These are phyloP conservation scores for Channa maculata DNA, from an alignment of 2,113 vertebrate species.

Conservation along the genomic window DNA sequence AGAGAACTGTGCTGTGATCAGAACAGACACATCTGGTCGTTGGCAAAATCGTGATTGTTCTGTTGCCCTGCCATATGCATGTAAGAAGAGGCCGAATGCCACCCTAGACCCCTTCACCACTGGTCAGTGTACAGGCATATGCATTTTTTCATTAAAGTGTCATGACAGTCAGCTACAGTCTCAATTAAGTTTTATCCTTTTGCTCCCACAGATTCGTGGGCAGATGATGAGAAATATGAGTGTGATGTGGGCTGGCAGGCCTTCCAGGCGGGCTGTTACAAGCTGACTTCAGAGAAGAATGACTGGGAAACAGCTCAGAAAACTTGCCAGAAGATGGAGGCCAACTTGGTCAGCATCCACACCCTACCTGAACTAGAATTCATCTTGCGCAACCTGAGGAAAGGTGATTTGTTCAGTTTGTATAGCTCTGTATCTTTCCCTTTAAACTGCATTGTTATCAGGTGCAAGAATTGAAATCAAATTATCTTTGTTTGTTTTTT, in stretches of 20 bases:
- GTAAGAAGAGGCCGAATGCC: constrained; percentile 94
- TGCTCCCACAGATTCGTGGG: constrained; percentile 80
- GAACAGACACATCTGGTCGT: constrained; percentile 90
- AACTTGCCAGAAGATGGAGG: constrained; percentile 89
- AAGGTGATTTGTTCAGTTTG: constrained; percentile 37
- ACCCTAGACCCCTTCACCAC: constrained; percentile 84
- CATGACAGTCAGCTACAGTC: neutral
- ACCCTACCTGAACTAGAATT: constrained; percentile 94
- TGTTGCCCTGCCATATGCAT: constrained; percentile 91
- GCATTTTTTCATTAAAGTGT: neutral
- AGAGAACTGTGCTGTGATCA: constrained; percentile 94
- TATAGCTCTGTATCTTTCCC: neutral
- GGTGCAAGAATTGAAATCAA: neutral
- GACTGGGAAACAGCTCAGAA: constrained; percentile 91
- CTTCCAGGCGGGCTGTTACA: constrained; percentile 95
- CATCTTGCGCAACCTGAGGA: constrained; percentile 89
- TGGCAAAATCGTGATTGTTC: constrained; percentile 96
- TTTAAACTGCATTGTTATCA: neutral
- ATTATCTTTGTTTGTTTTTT: neutral
- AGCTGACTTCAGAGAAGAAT: constrained; percentile 87
- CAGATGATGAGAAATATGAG: constrained; percentile 86
- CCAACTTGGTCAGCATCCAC: constrained; percentile 95
- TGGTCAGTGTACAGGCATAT: constrained; percentile 67
- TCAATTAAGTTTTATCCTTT: neutral
- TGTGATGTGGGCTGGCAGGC: constrained; percentile 94